Conservation (phyloP, 2,888 invertebrate genomes). For the Phytoseiulus persimilis region DNA sequence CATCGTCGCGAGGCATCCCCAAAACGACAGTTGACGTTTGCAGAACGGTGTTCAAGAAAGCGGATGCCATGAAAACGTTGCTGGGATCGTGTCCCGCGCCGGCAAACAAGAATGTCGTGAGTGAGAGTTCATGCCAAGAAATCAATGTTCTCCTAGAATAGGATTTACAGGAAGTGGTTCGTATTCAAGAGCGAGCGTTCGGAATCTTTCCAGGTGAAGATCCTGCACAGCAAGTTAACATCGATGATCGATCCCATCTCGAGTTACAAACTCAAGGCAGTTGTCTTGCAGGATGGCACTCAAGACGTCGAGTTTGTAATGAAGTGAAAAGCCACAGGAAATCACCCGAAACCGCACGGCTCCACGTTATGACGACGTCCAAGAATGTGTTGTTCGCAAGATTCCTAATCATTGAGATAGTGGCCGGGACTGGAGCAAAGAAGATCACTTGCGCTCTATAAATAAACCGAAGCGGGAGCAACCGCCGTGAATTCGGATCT, state of each 20-base stretch:
- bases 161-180: no score
- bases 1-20: not conserved
- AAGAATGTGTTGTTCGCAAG: no score
- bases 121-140: not conserved
- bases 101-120: slow-evolving; percentile 7
- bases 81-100: not conserved
- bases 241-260: not conserved
- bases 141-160: no score
- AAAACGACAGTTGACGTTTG: slow-evolving; percentile 18
- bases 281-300: not conserved
- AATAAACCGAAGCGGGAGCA: no score
- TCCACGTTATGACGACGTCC: no score
- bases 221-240: not conserved
- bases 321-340: not conserved
- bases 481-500: no score
- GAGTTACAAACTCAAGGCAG: not conserved
- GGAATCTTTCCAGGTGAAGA: not conserved
- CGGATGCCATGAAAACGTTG: not conserved
- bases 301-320: not conserved
- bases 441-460: no score
- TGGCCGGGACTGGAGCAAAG: no score
- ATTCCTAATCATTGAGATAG: no score
- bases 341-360: no score
- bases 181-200: no score
- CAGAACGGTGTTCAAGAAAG: not conserved